Conservation (phyloP, 1,140 invertebrate species). For the Pseudomyrmex pallidus region DNA sequence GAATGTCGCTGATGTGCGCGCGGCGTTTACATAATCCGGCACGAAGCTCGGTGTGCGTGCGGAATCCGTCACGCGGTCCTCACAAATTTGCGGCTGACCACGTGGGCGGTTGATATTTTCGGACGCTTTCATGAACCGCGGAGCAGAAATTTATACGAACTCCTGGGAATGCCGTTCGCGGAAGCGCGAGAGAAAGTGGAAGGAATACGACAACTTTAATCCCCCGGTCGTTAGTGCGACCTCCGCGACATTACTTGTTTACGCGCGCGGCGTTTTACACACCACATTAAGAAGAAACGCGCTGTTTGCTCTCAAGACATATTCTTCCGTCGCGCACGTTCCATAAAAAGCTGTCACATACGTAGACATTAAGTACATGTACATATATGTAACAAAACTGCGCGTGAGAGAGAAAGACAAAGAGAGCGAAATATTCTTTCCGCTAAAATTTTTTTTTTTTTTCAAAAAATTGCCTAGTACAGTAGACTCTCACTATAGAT, state of each 20-base stretch:
- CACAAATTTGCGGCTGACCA: slow-evolving; percentile 68
- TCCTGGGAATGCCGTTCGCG: slow-evolving; percentile 67
- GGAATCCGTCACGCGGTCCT: slow-evolving; percentile 63
- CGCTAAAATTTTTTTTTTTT: too few relatives aligned
- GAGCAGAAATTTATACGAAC: slow-evolving; percentile 77
- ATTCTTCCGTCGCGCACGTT: neutral
- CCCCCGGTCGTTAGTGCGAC: slow-evolving; percentile 44
- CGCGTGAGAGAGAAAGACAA: too few relatives aligned
- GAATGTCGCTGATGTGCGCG: slow-evolving; percentile 14
- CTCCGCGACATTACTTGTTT: slow-evolving; percentile 23
- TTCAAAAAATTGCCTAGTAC: too few relatives aligned
- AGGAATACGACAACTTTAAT: slow-evolving; percentile 55
- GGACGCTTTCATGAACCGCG: slow-evolving; percentile 78
- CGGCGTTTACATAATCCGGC: slow-evolving; percentile 53
- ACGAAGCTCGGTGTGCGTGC: slow-evolving; percentile 45
- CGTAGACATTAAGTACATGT: too few relatives aligned
- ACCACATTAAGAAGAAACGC: slow-evolving; percentile 10
- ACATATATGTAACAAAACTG: too few relatives aligned
- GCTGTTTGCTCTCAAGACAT: slow-evolving; percentile 18
- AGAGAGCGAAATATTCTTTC: too few relatives aligned
- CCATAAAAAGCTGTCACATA: too few relatives aligned
- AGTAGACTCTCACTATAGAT: too few relatives aligned
- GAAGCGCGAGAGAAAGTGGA: slow-evolving; percentile 55
- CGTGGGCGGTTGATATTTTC: slow-evolving; percentile 77
- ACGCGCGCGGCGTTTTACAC: slow-evolving; percentile 27